Evolutionary conservation across 2,888 invertebrate genomes (phyloP), one percentile per base, ranked within the genome.

Genomic region (Siphlonurus alternatus): DNA sequence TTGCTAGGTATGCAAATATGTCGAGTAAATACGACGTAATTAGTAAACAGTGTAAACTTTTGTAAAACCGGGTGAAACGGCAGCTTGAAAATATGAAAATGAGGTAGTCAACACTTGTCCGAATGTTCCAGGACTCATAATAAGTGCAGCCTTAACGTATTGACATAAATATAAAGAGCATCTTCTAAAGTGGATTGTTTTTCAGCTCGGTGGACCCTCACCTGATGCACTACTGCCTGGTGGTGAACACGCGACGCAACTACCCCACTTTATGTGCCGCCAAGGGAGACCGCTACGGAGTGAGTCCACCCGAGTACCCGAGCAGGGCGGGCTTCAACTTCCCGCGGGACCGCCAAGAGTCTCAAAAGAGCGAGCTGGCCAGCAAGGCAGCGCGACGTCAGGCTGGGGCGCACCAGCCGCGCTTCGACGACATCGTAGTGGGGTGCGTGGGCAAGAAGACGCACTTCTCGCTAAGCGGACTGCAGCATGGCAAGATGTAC

Each of bases 191-290:
- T n/a, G n/a, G n/a, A 19, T 61, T 64, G 67, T 63, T 66, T 73
- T 73, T 54, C 70, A 79, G 79, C 70, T 72, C 76, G 51, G 74
- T 78, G 59, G 78, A 79, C 69, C 78, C 79, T 2, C 77, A 78
- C 67, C 71, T 74, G n/a, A 78, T 77, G 65, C 72, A 75, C 67
- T 81, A 82, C 70, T 82, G 81, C 70, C 72, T 82, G 22, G 76
- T 79, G 19, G 74, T 80, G 51, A 81, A 78, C 71, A 74, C 75
- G 1, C 70, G 72, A 56, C 72, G 71, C 53, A 75, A 77, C 67
- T 79, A 78, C 70, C 71, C 73, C 10, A 77, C 79, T 0, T 72
- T 81, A 51, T 81, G 81, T 70, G 76, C 77, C 22, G 79, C 80
- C 1, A 71, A 76, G 66, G 73, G 75, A 0, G 74, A 76, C 63